phyloP scores from a whole-genome alignment of 2,113 vertebrate genomes.

The Corvus moneduloides region DNA sequence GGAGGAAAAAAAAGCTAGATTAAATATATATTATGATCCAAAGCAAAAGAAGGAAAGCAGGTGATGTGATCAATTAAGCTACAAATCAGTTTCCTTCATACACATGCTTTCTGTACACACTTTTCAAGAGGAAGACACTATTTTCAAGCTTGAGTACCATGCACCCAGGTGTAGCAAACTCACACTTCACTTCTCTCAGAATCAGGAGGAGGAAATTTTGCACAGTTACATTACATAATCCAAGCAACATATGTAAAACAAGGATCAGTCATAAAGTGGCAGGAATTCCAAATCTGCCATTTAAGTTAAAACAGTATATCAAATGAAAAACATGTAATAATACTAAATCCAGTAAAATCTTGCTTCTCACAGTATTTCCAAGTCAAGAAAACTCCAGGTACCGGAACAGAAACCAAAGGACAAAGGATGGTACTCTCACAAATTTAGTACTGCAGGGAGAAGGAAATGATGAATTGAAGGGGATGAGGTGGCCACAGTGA shows the following conservation, averaged over 20 bases:
- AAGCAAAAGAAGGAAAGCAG: neutral
- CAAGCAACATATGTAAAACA: neutral
- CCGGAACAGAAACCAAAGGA: neutral
- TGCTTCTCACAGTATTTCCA: neutral
- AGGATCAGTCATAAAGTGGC: neutral
- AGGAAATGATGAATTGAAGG: neutral
- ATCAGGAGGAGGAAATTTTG: neutral
- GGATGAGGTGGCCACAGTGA: accelerated
- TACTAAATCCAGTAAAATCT: neutral
- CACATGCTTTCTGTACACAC: neutral
- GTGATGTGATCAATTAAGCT: neutral
- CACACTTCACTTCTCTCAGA: neutral
- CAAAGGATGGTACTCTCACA: neutral
- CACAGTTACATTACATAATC: neutral
- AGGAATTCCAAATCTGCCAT: neutral
- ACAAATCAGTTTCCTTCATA: neutral
- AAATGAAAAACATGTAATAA: neutral
- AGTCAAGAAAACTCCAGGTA: neutral
- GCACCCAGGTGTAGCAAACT: neutral
- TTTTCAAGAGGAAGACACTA: neutral
- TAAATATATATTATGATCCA: neutral
- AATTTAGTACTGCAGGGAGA: neutral
- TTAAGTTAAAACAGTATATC: neutral
- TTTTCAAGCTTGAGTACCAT: neutral
- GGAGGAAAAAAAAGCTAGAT: neutral